Evolutionary conservation across 2,888 invertebrate genomes (phyloP).

Genomic region (Acanthosepion lycidas): DNA sequence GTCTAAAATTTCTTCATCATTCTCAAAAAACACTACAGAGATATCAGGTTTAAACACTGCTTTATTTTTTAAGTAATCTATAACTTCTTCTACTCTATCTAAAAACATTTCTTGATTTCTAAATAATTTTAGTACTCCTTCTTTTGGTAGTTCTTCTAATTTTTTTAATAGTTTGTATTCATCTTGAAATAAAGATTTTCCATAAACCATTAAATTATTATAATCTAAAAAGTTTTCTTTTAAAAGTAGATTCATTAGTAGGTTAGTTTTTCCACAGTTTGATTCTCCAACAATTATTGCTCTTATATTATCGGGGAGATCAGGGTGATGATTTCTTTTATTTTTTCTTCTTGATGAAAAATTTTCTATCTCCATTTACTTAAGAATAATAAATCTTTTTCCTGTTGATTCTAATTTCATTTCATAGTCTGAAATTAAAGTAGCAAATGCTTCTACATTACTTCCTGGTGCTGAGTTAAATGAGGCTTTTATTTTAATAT

Average conservation of each 20-base stretch:
- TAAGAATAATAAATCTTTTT: not conserved
- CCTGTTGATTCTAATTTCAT: not conserved
- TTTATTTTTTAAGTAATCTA: not conserved
- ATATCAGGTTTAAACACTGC: not conserved
- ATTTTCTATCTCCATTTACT: not conserved
- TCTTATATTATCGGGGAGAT: not conserved
- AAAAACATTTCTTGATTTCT: not conserved
- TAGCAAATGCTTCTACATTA: not conserved
- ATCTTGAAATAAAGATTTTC: not conserved
- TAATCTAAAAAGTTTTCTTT: slow-evolving; percentile 8
- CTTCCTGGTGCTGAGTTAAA: not conserved
- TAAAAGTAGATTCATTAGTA: not conserved
- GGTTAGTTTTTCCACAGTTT: not conserved
- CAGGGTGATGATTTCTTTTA: not conserved
- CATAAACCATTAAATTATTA: slow-evolving; percentile 23
- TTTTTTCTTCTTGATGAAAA: not conserved
- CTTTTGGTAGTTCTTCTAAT: not conserved
- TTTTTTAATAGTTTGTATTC: slow-evolving; percentile 34
- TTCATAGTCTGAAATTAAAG: not conserved
- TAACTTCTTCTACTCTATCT: not conserved
- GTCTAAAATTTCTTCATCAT: not conserved
- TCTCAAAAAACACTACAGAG: not conserved
- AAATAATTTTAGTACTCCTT: not conserved
- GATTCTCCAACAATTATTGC: slow-evolving; percentile 22
- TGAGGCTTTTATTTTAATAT: not conserved